Base-by-base conservation (phyloP, 1,140 invertebrate species). In the Cydia amplana region DNA sequence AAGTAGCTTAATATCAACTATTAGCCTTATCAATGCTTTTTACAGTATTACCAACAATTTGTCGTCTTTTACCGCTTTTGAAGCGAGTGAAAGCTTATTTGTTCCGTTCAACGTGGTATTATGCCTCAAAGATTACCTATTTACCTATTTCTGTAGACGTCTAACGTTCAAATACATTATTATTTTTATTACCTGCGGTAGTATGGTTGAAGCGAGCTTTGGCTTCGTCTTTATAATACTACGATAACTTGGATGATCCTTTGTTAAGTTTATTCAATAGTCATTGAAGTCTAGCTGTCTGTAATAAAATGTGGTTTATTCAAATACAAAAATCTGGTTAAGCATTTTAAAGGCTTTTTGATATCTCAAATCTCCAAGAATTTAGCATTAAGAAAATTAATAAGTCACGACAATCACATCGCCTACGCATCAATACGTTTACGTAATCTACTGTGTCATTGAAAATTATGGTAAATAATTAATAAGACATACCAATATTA, bases 21-120 rank as follows among this genome's bases (percentile, higher is more conserved):
- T 81, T 83, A 81, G 74, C 65, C 74, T 74, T 80, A 83, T 80
- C 76, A 49, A 77, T 74, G 75, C 70, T 77, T 80, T 80, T 83
- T 80, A 76, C 76, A 77, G 77, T 77, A 74, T 77, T 80, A 79
- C 75, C 77, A 79, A 80, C 79, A 77, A 77, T 77, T 75, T 77
- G 74, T 75, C 77, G 76, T 79, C 79, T 76, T 79, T 80, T 72
- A 49, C 67, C 72, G 73, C 74, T 74, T 78, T 79, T 77, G 75
- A 75, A 80, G 74, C 75, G 55, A 82, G 86, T 83, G 83, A 87
- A 87, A 87, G 85, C 80, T 81, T 79, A 83, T 79, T 83, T 75
- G 75, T 79, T 74, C 76, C 74, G 74, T 80, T 82, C 77, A 79
- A 80, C 80, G 75, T 36, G 73, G 74, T 73, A 78, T 83, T 80